phyloP scores from a whole-genome alignment of 2,797 vertebrate species.

The Rhinatrema bivittatum region DNA sequence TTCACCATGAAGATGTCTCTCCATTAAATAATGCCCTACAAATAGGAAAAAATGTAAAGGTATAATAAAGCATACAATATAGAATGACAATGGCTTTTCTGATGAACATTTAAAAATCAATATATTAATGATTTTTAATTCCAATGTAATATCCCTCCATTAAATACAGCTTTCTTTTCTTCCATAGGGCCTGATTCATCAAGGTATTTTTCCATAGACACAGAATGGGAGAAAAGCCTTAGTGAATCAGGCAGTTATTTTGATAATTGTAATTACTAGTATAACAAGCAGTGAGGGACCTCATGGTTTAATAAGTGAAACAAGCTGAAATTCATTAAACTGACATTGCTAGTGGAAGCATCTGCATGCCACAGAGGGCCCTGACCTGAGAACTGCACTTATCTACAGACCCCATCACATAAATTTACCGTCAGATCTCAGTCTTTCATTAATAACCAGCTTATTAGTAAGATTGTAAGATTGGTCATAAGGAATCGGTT shows the following conservation, averaged over 20 bases:
- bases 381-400: too few relatives aligned
- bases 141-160: constrained; percentile 18
- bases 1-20: too few relatives aligned
- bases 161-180: constrained; percentile 13
- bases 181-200: too few relatives aligned
- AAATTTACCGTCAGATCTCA: constrained; percentile 29
- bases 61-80: too few relatives aligned
- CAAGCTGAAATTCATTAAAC: constrained; percentile 51
- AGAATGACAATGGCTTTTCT: too few relatives aligned
- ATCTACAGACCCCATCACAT: constrained; percentile 34
- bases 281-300: constrained; percentile 35
- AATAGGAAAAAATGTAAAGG: too few relatives aligned
- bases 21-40: too few relatives aligned
- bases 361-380: constrained; percentile 26
- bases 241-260: too few relatives aligned
- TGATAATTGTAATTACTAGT: constrained; percentile 34
- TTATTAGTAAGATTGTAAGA: constrained; percentile 44
- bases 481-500: constrained; percentile 38
- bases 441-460: constrained; percentile 33
- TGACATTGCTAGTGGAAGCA: constrained; percentile 40
- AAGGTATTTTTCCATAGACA: too few relatives aligned
- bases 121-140: constrained; percentile 4
- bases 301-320: constrained; percentile 41
- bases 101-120: too few relatives aligned
- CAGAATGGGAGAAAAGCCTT: too few relatives aligned